phyloP scores from a whole-genome alignment of 2,888 invertebrate genomes.

The Pimpla rufipes region DNA sequence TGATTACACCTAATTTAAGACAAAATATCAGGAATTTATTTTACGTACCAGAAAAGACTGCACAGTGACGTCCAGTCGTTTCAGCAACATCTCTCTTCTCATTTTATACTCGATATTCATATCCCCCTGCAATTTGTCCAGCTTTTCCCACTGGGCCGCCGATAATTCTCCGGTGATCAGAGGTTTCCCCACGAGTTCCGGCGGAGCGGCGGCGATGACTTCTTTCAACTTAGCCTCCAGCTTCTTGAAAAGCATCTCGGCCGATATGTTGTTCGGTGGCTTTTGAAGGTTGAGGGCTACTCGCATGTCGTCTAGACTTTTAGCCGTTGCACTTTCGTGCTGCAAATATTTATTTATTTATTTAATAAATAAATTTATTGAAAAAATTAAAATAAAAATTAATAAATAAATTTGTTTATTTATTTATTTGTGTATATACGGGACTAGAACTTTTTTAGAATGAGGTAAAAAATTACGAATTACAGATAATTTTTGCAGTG shows the following conservation, averaged over 20 bases:
- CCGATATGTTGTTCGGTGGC: slow-evolving; percentile 93
- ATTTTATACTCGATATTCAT: slow-evolving; percentile 93
- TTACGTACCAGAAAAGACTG: slow-evolving; percentile 95
- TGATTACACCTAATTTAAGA: background rate
- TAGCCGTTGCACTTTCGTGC: slow-evolving; percentile 94
- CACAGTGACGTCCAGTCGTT: slow-evolving; percentile 97
- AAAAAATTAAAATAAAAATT: too few relatives aligned
- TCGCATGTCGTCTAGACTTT: slow-evolving; percentile 92
- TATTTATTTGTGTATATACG: too few relatives aligned
- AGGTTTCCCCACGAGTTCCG: slow-evolving; percentile 90
- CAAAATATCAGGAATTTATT: too few relatives aligned
- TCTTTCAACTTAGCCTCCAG: slow-evolving; percentile 90
- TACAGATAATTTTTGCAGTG: too few relatives aligned
- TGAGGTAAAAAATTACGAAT: too few relatives aligned
- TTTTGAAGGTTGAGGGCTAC: slow-evolving; percentile 93
- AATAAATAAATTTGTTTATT: too few relatives aligned
- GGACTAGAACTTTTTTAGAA: too few relatives aligned
- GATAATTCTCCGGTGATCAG: slow-evolving; percentile 90
- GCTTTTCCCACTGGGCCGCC: slow-evolving; percentile 93
- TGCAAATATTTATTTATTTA: slow-evolving; percentile 81
- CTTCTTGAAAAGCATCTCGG: slow-evolving; percentile 92
- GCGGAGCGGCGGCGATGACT: slow-evolving; percentile 87
- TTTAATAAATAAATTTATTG: too few relatives aligned
- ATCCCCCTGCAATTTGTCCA: slow-evolving; percentile 90
- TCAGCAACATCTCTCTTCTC: slow-evolving; percentile 94